Conservation (phyloP, 2,113 vertebrate genomes). For the Zapornia atra region DNA sequence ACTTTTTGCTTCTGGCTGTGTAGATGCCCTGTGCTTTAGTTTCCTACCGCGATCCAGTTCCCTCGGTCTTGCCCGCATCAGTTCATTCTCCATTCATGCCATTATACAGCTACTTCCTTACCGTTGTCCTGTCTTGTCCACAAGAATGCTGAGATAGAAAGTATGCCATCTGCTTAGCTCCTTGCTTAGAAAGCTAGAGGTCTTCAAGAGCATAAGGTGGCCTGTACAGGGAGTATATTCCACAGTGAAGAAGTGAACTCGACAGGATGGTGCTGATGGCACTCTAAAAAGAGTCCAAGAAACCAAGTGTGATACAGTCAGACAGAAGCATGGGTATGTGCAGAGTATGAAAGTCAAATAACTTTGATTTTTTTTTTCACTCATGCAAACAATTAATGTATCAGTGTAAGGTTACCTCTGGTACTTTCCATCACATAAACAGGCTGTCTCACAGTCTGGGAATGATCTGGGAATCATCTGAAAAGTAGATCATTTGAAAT, state of each 20-base stretch:
- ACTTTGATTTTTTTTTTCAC: conserved; percentile 24
- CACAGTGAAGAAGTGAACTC: background rate
- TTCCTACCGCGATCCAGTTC: background rate
- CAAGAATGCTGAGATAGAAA: background rate
- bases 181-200: background rate
- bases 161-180: background rate
- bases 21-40: background rate
- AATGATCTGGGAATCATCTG: conserved; percentile 69
- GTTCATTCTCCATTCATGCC: background rate
- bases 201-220: background rate
- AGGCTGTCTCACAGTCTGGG: conserved; percentile 69
- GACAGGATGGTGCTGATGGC: background rate
- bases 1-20: background rate
- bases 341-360: background rate
- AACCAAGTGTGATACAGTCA: background rate
- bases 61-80: background rate
- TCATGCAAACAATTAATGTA: conserved; percentile 32
- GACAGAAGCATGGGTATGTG: background rate
- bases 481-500: conserved; percentile 59
- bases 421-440: conserved; percentile 59
- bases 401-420: conserved; percentile 31
- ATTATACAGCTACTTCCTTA: background rate
- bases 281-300: background rate
- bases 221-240: background rate
- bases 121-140: background rate